phyloP scores from a whole-genome alignment of 1,140 invertebrate species.

The Eufriesea mexicana region DNA sequence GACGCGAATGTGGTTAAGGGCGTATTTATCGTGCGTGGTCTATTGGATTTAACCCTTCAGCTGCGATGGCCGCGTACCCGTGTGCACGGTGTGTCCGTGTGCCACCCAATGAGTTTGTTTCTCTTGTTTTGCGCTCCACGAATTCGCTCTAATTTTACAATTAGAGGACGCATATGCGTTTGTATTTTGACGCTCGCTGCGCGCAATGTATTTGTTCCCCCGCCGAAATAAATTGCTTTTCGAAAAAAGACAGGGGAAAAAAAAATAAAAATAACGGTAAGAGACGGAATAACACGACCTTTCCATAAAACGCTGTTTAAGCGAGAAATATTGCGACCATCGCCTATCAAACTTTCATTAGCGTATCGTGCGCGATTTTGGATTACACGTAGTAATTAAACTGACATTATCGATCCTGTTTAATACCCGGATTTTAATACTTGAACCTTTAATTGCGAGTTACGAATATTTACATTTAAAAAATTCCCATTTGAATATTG shows the following conservation, averaged over 20 bases:
- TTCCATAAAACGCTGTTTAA: background rate
- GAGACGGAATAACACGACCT: background rate
- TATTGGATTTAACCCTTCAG: constrained; percentile 18
- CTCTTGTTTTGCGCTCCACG: background rate
- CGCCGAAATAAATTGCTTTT: background rate
- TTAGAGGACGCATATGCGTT: background rate
- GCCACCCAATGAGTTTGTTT: constrained; percentile 1
- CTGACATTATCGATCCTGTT: background rate
- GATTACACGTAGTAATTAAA: too few relatives aligned
- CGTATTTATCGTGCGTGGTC: constrained; percentile 14
- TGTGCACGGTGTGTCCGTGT: too few relatives aligned
- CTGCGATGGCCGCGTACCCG: background rate
- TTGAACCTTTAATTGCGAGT: background rate
- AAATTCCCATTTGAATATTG: too few relatives aligned
- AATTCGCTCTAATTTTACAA: background rate
- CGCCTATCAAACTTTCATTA: too few relatives aligned
- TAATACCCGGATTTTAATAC: background rate
- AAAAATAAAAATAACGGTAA: background rate
- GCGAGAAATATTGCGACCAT: background rate
- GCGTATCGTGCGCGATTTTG: too few relatives aligned
- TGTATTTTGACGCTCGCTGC: background rate
- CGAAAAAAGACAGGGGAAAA: background rate
- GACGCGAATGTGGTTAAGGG: constrained; percentile 13
- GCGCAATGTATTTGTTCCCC: too few relatives aligned
- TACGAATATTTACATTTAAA: too few relatives aligned